Base-by-base conservation (phyloP, 2,888 invertebrate genomes). In the Catocala nupta region DNA sequence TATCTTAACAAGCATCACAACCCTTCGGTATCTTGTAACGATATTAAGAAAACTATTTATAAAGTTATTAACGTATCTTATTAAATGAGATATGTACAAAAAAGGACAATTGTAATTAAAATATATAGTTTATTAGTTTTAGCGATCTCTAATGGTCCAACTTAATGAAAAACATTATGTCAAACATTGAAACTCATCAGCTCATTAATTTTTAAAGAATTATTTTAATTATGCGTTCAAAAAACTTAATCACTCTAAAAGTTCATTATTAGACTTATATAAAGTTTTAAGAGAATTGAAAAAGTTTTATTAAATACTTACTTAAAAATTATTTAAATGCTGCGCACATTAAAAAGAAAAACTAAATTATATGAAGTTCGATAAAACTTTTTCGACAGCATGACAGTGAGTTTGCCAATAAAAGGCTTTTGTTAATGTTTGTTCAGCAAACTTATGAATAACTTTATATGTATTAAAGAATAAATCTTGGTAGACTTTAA, bases 261-360 rank as follows among this genome's bases (percentile, higher is more conserved):
- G 36, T 55, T 11, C 55, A 36, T 55, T 55, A 47, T 36, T 11
- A 33, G 25, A 51, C 36, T 11, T 39, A 52, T 10, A 42, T 42
- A 55, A 55, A 55, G 47, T 34, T 55, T 44, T 44, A 10, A 13
- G 25, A 36, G 47, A 55, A 55, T 47, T 36, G 13, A 47, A 36
- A 34, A 55, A 55, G 55, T 55, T 47, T 34, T 6, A 55, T 13
- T 47, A 36, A 47, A 45, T 45, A 45, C 43, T 33, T 48, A 25
- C 25, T 48, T 48, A 47, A 47, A 47, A 36, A 55, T 36, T 13
- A 55, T 47, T 55, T 36, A 34, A 55, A 47, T 55, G 34, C 13
- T 13, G 13, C 34, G 34, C 36, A 36, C 55, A 55, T 55, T 55
- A 55, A 55, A 55, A 47, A 54, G 13, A 36, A 55, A 47, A 55